Conservation (phyloP, 37 sponge, comb jelly and placozoan species). For the Chondrilla cf. caribensis region DNA sequence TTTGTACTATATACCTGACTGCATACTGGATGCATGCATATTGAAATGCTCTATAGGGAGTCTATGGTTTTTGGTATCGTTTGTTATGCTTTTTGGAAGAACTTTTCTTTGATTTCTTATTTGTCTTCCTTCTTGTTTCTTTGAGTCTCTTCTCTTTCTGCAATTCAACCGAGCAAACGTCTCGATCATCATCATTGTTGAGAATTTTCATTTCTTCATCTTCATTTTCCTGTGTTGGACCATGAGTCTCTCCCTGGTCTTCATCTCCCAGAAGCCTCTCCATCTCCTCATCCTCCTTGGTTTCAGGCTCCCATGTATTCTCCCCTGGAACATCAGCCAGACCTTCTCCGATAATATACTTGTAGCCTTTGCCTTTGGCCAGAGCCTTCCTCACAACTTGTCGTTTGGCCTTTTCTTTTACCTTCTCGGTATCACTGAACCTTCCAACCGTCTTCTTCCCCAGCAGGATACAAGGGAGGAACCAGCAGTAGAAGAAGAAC, state of each 20-base stretch:
- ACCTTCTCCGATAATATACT: constrained; percentile 20
- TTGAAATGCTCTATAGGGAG: too few relatives aligned
- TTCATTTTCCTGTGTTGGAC: not conserved
- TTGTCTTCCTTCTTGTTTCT: not conserved
- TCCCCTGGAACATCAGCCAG: not conserved
- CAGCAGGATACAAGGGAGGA: constrained; percentile 65
- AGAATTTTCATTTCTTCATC: too few relatives aligned
- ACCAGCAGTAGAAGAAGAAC: constrained; percentile 77
- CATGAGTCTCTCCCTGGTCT: too few relatives aligned
- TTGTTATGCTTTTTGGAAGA: too few relatives aligned
- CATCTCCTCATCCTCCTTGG: not conserved
- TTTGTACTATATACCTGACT: too few relatives aligned
- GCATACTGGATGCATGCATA: too few relatives aligned
- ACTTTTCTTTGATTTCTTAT: not conserved
- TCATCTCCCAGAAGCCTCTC: not conserved
- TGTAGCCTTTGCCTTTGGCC: constrained; percentile 43
- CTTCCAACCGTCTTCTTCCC: constrained; percentile 56
- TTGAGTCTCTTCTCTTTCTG: not conserved
- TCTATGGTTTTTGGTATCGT: too few relatives aligned
- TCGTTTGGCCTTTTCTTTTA: constrained; percentile 35
- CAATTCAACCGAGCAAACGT: too few relatives aligned
- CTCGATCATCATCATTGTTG: too few relatives aligned
- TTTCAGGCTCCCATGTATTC: not conserved
- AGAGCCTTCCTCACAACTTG: constrained; percentile 45
- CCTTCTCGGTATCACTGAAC: constrained; percentile 45